Evolutionary conservation across 2,113 vertebrate genomes (phyloP).

Genomic region (Gallinago media): DNA sequence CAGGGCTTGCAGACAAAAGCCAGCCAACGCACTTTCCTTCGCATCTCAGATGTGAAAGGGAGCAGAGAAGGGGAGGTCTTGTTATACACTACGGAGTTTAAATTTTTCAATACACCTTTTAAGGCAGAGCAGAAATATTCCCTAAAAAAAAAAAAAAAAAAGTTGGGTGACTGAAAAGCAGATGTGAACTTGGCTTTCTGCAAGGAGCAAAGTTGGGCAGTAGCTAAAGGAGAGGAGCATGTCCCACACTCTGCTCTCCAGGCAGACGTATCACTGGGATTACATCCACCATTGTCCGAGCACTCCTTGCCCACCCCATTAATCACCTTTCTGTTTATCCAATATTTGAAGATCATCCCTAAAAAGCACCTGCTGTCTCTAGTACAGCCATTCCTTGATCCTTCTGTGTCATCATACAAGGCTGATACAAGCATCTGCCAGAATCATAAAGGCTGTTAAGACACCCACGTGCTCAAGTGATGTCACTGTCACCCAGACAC

Average conservation of each 20-base stretch:
- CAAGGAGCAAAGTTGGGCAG: background rate
- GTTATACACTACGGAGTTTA: background rate
- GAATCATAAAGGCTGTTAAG: background rate
- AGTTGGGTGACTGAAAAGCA: background rate
- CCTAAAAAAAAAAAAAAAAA: background rate
- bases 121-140: background rate
- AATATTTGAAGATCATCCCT: background rate
- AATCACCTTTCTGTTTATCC: background rate
- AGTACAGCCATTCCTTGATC: background rate
- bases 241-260: background rate
- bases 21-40: background rate
- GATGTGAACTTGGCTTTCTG: background rate
- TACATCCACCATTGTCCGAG: background rate
- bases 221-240: background rate
- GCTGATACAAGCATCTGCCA: background rate
- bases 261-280: background rate
- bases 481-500: background rate
- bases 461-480: fast-evolving
- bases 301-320: background rate
- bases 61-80: background rate
- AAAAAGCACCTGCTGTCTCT: background rate
- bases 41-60: background rate
- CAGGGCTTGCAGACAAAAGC: background rate
- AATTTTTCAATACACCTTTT: background rate
- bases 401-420: background rate